A percentile compares a stretch with the other conserved stretches of the same genome.
Conservation (phyloP, 2,888 invertebrate genomes). For the Neria commutata region DNA sequence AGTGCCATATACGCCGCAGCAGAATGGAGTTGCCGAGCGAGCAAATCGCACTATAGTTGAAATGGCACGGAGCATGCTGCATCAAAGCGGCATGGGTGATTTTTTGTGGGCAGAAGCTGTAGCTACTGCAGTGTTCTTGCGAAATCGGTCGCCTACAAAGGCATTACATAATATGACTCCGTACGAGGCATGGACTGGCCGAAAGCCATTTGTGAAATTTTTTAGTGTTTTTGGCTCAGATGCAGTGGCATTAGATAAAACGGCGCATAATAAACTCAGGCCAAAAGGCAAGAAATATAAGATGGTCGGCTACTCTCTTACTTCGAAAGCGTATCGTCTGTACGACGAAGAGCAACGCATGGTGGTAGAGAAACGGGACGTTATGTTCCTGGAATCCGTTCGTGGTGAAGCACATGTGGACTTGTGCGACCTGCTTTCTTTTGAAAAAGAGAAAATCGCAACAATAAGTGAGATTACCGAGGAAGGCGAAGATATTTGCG, state of each 20-base stretch:
- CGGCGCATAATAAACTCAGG: background rate
- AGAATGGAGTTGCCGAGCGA: slow-evolving; percentile 24
- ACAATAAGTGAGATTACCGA: no score
- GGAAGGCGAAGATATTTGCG: no score
- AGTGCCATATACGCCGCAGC: slow-evolving; percentile 22
- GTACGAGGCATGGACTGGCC: slow-evolving; percentile 24
- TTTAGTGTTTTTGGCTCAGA: slow-evolving; percentile 23
- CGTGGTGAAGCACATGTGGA: no score
- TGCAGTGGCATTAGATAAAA: slow-evolving; percentile 13
- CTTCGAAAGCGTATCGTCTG: background rate
- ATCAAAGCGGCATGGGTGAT: slow-evolving; percentile 12
- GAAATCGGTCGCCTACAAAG: slow-evolving; percentile 14
- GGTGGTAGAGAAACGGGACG: background rate
- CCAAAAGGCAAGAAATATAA: background rate
- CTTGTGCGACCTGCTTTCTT: no score
- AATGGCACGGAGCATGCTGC: slow-evolving; percentile 20
- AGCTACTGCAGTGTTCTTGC: slow-evolving; percentile 24
- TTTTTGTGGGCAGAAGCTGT: slow-evolving; percentile 27
- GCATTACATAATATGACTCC: slow-evolving; percentile 15
- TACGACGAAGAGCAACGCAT: background rate
- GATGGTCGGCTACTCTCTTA: background rate
- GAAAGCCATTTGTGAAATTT: slow-evolving; percentile 21
- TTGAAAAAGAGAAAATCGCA: no score
- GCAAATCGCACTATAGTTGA: slow-evolving; percentile 21
- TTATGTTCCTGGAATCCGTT: background rate